Percentiles rank a stretch among this genome's conserved stretches.
Evolutionary conservation across 2,888 invertebrate genomes (phyloP).

Genomic region (Stenolophus ochropezus): DNA sequence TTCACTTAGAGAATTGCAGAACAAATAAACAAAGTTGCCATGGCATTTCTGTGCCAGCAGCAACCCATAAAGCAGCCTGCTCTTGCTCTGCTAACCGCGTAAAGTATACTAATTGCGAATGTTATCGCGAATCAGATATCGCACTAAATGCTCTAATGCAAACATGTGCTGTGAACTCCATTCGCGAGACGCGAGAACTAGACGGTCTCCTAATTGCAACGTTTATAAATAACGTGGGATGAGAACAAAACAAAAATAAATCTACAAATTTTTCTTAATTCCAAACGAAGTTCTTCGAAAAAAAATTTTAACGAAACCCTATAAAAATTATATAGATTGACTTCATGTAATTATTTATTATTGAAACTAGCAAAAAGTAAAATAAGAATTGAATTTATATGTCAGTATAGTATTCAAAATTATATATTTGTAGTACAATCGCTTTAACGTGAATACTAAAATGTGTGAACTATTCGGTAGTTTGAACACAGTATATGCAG

Average conservation of each 20-base stretch:
- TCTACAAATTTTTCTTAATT: too few relatives aligned
- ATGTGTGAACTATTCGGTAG: too few relatives aligned
- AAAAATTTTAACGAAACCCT: too few relatives aligned
- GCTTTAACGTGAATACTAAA: too few relatives aligned
- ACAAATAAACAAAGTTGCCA: constrained; percentile 20
- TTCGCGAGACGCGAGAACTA: neutral
- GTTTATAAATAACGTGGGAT: neutral
- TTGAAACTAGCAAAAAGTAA: too few relatives aligned
- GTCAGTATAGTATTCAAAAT: too few relatives aligned
- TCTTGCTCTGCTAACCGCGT: neutral
- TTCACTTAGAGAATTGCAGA: constrained; percentile 19
- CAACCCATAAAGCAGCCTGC: neutral
- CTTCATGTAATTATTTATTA: too few relatives aligned
- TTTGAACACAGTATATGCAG: too few relatives aligned
- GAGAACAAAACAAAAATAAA: neutral
- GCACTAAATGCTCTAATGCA: constrained; percentile 33
- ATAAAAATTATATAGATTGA: too few relatives aligned
- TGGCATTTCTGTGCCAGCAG: constrained; percentile 20
- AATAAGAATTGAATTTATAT: too few relatives aligned
- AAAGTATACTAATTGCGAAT: constrained; percentile 47
- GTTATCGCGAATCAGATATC: constrained; percentile 44
- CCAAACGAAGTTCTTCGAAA: too few relatives aligned
- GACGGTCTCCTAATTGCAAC: neutral
- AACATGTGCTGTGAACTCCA: constrained; percentile 11
- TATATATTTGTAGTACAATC: too few relatives aligned